phyloP scores from a whole-genome alignment of 2,888 invertebrate species.

The Aromia moschata region DNA sequence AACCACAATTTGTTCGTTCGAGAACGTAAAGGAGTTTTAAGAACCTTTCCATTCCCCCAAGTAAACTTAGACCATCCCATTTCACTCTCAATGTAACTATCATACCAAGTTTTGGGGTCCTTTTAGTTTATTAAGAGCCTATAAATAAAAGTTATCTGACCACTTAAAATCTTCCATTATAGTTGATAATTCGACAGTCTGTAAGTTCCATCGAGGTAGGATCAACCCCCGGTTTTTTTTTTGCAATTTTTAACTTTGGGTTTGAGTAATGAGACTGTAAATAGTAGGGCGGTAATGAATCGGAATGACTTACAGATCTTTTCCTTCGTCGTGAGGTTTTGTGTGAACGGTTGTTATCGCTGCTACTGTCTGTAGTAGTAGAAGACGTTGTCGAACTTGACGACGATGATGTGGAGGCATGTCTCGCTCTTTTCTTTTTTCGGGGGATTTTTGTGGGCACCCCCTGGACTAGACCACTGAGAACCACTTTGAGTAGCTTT shows the following conservation, averaged over 20 bases:
- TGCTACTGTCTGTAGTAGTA: neutral
- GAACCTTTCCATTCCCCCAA: neutral
- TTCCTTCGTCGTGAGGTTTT: neutral
- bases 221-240: no score
- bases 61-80: slow-evolving; percentile 10
- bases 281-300: neutral
- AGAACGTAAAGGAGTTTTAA: neutral
- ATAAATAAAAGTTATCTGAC: slow-evolving; percentile 1
- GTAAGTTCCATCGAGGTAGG: no score
- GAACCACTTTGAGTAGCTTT: neutral
- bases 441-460: neutral
- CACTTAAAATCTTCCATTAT: neutral
- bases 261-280: no score
- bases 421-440: neutral
- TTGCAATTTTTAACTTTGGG: no score
- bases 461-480: neutral
- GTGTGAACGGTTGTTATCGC: neutral
- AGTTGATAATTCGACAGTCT: neutral
- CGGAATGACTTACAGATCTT: neutral
- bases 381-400: no score
- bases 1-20: neutral
- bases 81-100: slow-evolving; percentile 8
- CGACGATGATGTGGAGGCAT: neutral
- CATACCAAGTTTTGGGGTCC: slow-evolving; percentile 3
- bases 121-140: slow-evolving; percentile 7